Conservation (phyloP, 53 echinoderm and acorn worm species). For the Echinarachnius parma region DNA sequence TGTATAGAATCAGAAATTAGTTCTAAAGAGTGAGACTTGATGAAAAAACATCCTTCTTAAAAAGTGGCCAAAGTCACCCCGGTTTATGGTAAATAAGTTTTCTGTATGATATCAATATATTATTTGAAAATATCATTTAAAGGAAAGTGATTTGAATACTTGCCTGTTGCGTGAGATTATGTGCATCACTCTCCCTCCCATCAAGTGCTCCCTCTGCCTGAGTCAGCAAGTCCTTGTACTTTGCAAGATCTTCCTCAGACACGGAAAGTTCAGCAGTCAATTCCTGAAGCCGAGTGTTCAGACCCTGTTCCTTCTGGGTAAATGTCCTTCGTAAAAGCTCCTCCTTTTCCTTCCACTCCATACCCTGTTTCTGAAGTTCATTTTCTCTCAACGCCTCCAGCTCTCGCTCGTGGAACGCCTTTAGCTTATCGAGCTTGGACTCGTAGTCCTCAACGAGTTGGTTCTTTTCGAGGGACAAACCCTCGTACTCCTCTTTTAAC, state of each 20-base stretch:
- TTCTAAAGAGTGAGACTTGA: too few species aligned
- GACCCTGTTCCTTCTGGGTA: constrained; percentile 70
- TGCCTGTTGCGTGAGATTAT: constrained; percentile 61
- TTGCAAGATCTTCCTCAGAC: constrained; percentile 76
- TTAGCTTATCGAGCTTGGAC: constrained; percentile 76
- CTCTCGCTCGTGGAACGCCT: constrained; percentile 92
- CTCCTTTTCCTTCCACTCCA: constrained; percentile 80
- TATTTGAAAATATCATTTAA: too few species aligned
- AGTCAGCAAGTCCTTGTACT: constrained; percentile 59
- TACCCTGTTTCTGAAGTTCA: constrained; percentile 55
- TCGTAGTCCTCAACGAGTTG: constrained; percentile 83
- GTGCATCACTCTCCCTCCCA: constrained; percentile 53
- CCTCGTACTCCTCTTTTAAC: constrained; percentile 58
- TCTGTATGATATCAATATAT: too few species aligned
- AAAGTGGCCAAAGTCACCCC: too few species aligned
- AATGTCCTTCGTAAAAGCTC: constrained; percentile 57
- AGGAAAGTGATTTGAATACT: too few species aligned
- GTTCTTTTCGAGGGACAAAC: constrained; percentile 60
- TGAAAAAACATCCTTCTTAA: too few species aligned
- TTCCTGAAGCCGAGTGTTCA: constrained; percentile 69
- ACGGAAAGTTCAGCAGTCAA: constrained; percentile 70
- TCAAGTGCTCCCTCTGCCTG: constrained; percentile 63
- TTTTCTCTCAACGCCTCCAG: constrained; percentile 68
- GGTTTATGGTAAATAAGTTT: too few species aligned
- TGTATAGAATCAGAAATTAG: too few species aligned